Percentiles rank a stretch among this genome's conserved stretches.
Evolutionary conservation across 2,113 vertebrate species (phyloP).

Genomic region (Oryctolagus cuniculus): mOryCun1.1 NC_091434.1:34710001-34710500

Average conservation of each 20-base stretch:
- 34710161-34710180: not conserved
- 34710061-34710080: constrained; percentile 23
- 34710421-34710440: not conserved
- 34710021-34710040: constrained; percentile 32
- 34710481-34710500: constrained; percentile 40
- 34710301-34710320: not conserved
- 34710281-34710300: not conserved
- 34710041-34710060: constrained; percentile 31
- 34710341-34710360: not conserved
- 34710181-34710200: not conserved
- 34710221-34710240: not conserved
- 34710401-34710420: not conserved
- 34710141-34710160: constrained; percentile 1
- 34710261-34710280: not conserved
- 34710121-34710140: constrained; percentile 16
- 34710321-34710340: not conserved
- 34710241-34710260: not conserved
- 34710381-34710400: not conserved
- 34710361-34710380: not conserved
- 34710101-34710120: not conserved
- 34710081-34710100: constrained; percentile 21
- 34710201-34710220: not conserved
- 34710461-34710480: not conserved
- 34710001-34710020: not conserved
- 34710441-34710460: not conserved